phyloP scores from a whole-genome alignment of 1,140 invertebrate species.

The Neodiprion pinetum region DNA sequence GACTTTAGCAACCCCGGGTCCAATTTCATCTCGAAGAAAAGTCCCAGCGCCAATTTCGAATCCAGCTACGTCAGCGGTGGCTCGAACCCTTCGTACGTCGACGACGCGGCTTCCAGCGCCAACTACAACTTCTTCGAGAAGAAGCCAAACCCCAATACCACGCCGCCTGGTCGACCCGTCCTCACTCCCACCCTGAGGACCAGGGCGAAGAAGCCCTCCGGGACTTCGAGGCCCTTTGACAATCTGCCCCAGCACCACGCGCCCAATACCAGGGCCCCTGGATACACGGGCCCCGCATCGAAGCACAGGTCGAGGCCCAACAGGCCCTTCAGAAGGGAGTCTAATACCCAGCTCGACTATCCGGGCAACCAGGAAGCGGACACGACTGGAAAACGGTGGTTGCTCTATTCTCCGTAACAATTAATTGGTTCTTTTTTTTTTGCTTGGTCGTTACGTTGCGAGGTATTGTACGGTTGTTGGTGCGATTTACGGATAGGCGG shows the following conservation, averaged over 20 bases:
- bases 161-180: constrained; percentile 30
- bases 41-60: constrained; percentile 30
- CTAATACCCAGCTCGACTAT: constrained; percentile 20
- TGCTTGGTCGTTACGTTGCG: neutral
- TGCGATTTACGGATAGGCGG: too few relatives aligned
- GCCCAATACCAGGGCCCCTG: constrained; percentile 57
- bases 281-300: constrained; percentile 51
- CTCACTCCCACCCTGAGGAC: constrained; percentile 39
- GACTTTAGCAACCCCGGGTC: constrained; percentile 26
- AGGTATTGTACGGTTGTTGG: too few relatives aligned
- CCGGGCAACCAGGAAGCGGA: neutral
- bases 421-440: neutral
- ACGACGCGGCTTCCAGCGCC: neutral
- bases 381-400: neutral
- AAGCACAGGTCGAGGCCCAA: constrained; percentile 38
- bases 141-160: neutral
- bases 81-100: neutral
- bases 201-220: constrained; percentile 42
- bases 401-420: neutral
- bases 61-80: constrained; percentile 32
- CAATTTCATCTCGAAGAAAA: constrained; percentile 38
- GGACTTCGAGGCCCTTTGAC: constrained; percentile 47
- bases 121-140: constrained; percentile 6
- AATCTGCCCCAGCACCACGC: constrained; percentile 59
- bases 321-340: constrained; percentile 55